Evolutionary conservation across 2,888 invertebrate species (phyloP).

Genomic region (Heliconius aoede): DNA sequence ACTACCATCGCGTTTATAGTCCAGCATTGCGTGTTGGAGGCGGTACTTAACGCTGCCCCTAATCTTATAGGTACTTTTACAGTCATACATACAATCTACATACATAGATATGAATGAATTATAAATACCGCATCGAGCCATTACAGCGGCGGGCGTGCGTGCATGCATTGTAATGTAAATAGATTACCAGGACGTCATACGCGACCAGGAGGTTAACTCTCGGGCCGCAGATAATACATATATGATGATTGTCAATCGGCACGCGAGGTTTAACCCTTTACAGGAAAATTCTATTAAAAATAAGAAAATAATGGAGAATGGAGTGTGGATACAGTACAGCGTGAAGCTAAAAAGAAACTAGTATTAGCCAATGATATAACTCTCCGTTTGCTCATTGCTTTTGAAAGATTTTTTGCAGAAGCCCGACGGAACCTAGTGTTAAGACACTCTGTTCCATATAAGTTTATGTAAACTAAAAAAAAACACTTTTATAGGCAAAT

Average conservation of each 20-base stretch:
- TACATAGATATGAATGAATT: neutral
- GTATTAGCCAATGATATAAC: too few relatives aligned
- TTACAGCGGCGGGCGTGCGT: constrained; percentile 18
- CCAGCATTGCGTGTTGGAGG: too few relatives aligned
- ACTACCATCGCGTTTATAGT: too few relatives aligned
- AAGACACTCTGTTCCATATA: too few relatives aligned
- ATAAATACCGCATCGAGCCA: constrained; percentile 19
- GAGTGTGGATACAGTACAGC: too few relatives aligned
- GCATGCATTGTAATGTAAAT: constrained; percentile 30
- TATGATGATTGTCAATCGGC: constrained; percentile 5
- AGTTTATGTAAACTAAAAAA: neutral
- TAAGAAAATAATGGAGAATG: too few relatives aligned
- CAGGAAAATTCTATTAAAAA: neutral
- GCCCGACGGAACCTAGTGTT: too few relatives aligned
- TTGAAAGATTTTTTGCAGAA: too few relatives aligned
- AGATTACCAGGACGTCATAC: constrained; percentile 30
- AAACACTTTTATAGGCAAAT: neutral
- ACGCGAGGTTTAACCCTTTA: constrained; percentile 9
- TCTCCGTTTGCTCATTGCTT: too few relatives aligned
- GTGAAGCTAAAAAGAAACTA: too few relatives aligned
- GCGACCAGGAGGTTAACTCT: constrained; percentile 24
- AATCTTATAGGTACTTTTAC: too few relatives aligned
- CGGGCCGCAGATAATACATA: neutral
- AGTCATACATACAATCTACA: neutral
- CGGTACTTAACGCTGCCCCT: too few relatives aligned